A percentile compares a stretch with the other conserved stretches of the same genome.
These are phyloP conservation scores for Morinoia aosen DNA, from an alignment of 2,888 invertebrate genomes.

Conservation along the genomic window DNA sequence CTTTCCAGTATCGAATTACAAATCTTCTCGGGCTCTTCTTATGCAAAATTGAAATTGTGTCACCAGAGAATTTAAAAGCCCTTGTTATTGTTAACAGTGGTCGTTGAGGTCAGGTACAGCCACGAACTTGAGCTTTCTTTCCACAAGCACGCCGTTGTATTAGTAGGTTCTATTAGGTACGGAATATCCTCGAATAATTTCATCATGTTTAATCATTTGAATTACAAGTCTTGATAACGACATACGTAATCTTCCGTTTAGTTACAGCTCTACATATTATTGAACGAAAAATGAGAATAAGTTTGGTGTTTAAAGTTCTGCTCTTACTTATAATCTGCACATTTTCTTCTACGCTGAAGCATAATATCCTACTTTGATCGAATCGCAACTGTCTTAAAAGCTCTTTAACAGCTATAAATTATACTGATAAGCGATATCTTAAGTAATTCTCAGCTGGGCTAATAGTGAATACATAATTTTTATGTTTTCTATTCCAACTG, in stretches of 20 bases:
- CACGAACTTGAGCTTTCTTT: background rate
- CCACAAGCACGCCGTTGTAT: background rate
- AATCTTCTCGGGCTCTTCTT: slow-evolving; percentile 8
- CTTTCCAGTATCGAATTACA: slow-evolving; percentile 14
- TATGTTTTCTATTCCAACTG: background rate
- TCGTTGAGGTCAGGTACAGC: slow-evolving; percentile 18
- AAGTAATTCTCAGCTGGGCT: background rate
- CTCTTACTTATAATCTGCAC: background rate
- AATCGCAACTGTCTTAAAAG: background rate
- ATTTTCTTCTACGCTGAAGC: background rate
- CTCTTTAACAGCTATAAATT: background rate
- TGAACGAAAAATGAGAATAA: background rate
- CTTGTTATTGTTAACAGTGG: slow-evolving; percentile 40
- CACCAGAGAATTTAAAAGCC: slow-evolving; percentile 29
- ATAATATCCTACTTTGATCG: too few species aligned
- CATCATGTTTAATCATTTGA: background rate
- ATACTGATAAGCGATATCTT: background rate
- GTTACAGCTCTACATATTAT: background rate
- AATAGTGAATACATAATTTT: background rate
- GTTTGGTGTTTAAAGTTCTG: background rate
- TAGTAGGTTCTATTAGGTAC: background rate
- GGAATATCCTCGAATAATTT: background rate
- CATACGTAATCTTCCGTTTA: background rate
- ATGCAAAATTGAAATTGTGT: slow-evolving; percentile 24
- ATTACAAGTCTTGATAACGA: background rate